Base-by-base conservation (phyloP, 2,888 invertebrate species). In the Pterostichus niger region DNA sequence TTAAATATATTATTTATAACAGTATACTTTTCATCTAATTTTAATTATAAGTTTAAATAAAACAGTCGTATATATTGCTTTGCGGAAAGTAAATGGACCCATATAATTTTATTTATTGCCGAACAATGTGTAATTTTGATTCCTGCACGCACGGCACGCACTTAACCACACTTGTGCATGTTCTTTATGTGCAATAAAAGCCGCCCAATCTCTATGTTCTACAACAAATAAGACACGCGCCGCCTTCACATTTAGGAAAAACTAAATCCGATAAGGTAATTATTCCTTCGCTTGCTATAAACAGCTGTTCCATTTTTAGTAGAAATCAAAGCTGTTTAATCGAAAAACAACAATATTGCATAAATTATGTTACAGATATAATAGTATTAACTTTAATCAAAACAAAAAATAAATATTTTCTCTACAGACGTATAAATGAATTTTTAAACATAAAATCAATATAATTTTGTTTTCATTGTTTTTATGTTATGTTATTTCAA, bases 181-280 rank as follows among this genome's bases (percentile, higher is more conserved):
- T 68, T 83, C 64, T 83, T 87, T 87, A 85, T 87, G 86, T 85
- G 86, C 85, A 85, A 86, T 86, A 84, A 71, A 71, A 97, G 97
- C 96, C 96, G 87, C 91, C 92, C 86, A 95, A 95, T 91, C 93
- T 95, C 89, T 93, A 94, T 89, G 93, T 95, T 90, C 94, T 97
- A 92, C 93, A 95, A 90, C 93, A 94, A 88, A 93, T 97, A 87
- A 93, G 96, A 90, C 94, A 95, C 92, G 96, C 96, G 86, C 96
- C 96, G 87, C 96, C 97, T 77, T 97, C 96, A 86, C 94, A 96
- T 92, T 91, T 95, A 90, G 93, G 94, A 91, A 96, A 94, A 93
- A 96, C 94, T 89, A 96, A 95, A 91, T 96, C 96, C 24, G 95
- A 95, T 88, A 95, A 96, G 96, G 96, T 96, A 93, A 83, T 61